Percentiles rank a stretch among this genome's conserved stretches.
Evolutionary conservation across 2,888 invertebrate genomes (phyloP).

Genomic region (Morpho achilles): DNA sequence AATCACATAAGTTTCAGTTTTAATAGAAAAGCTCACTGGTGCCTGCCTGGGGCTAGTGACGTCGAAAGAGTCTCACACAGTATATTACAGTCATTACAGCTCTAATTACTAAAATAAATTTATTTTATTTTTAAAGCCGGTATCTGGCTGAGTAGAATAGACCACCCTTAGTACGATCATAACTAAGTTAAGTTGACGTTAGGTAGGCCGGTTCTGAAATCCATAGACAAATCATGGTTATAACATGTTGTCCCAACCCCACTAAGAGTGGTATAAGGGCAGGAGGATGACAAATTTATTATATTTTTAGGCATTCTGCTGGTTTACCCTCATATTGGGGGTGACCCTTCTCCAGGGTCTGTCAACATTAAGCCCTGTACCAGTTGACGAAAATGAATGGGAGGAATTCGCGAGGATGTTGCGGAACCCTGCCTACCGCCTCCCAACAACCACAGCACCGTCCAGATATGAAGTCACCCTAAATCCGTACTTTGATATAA

Average conservation of each 20-base stretch:
- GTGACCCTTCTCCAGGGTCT: slow-evolving; percentile 47
- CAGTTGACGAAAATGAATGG: slow-evolving; percentile 60
- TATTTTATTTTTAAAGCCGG: slow-evolving; percentile 31
- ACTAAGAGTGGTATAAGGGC: no score
- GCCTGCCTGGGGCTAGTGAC: no score
- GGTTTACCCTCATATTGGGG: slow-evolving; percentile 48
- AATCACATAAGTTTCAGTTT: no score
- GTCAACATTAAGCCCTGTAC: slow-evolving; percentile 49
- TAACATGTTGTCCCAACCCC: no score
- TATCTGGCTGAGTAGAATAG: no score
- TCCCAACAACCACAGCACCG: slow-evolving; percentile 71
- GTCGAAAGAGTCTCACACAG: no score
- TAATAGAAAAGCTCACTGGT: no score
- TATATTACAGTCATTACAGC: no score
- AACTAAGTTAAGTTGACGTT: no score
- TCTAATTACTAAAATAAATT: background rate
- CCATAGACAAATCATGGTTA: no score
- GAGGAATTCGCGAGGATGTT: slow-evolving; percentile 41
- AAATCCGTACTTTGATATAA: slow-evolving; percentile 63
- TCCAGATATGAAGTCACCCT: slow-evolving; percentile 73
- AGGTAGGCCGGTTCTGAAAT: no score
- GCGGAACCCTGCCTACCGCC: slow-evolving; percentile 55
- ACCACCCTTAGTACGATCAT: no score
- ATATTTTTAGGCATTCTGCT: slow-evolving; percentile 46
- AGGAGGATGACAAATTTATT: background rate